These are phyloP conservation scores for Maccullochella peelii DNA, from an alignment of 2,113 vertebrate species.

Conservation along the genomic window DNA sequence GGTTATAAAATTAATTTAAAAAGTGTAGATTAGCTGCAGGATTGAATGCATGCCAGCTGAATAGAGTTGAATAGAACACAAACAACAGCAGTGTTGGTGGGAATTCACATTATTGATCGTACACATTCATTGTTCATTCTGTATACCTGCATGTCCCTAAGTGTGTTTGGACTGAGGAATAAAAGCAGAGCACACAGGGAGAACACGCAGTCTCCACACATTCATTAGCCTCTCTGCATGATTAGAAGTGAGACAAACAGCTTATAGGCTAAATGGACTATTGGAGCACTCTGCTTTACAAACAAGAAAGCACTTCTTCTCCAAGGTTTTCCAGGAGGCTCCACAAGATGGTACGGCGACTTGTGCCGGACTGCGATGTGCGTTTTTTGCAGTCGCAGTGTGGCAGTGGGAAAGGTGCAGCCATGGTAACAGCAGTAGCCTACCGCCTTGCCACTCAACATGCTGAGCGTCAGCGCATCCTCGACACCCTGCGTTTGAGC, in stretches of 20 bases:
- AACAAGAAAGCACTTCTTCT: not conserved
- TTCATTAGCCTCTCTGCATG: not conserved
- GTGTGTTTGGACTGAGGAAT: too few relatives aligned
- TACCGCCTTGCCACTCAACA: constrained; percentile 91
- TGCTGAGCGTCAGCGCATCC: constrained; percentile 86
- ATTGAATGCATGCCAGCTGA: not conserved
- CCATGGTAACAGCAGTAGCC: constrained; percentile 98
- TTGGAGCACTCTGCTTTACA: too few relatives aligned
- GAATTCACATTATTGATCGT: not conserved
- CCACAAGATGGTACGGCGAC: constrained; percentile 90
- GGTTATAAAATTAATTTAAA: not conserved
- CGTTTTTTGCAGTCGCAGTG: constrained; percentile 93
- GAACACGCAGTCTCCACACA: not conserved
- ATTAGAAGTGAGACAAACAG: not conserved
- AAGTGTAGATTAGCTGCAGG: not conserved
- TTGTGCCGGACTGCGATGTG: constrained; percentile 93
- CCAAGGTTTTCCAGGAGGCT: constrained; percentile 91
- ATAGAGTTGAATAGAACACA: not conserved
- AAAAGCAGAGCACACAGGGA: too few relatives aligned
- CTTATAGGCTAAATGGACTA: too few relatives aligned
- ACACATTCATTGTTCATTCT: not conserved
- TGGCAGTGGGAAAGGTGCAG: constrained; percentile 94
- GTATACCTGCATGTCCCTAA: not conserved
- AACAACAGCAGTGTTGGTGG: not conserved
- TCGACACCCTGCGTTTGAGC: constrained; percentile 88